Evolutionary conservation across 2,113 vertebrate species (phyloP).

Genomic region (Noctilio leporinus): DNA sequence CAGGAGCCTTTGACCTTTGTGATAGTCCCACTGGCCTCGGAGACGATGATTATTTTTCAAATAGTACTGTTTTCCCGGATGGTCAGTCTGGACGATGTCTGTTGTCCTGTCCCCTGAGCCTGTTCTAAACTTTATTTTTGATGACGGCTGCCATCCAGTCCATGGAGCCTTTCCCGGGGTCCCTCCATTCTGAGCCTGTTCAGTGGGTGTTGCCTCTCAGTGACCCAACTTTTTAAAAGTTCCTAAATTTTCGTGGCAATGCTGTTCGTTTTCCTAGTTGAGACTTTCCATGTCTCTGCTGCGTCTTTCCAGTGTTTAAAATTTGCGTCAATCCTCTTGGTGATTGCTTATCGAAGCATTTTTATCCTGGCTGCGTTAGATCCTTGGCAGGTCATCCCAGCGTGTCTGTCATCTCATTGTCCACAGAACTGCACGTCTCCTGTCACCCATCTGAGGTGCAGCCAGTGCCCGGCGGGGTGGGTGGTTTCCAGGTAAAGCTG

Average conservation of each 20-base stretch:
- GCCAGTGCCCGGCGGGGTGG: not conserved
- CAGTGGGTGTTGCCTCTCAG: not conserved
- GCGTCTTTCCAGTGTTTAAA: not conserved
- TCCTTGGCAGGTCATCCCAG: not conserved
- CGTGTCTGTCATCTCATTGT: accelerated
- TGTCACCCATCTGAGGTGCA: not conserved
- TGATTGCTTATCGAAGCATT: not conserved
- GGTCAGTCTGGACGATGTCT: not conserved
- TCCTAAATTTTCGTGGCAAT: not conserved
- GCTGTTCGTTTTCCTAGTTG: not conserved
- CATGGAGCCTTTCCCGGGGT: not conserved
- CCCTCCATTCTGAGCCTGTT: not conserved
- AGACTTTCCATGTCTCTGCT: not conserved
- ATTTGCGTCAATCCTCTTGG: not conserved
- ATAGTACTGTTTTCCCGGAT: not conserved
- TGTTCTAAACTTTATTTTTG: not conserved
- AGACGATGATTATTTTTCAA: not conserved
- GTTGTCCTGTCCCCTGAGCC: not conserved
- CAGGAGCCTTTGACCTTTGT: not conserved
- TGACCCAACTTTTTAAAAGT: not conserved
- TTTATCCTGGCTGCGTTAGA: not conserved
- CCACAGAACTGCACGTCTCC: too few species aligned
- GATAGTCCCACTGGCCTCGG: not conserved
- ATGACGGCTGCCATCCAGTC: not conserved
- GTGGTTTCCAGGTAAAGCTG: not conserved